Base-by-base conservation (phyloP, 2,113 vertebrate species). In the Phrynosoma platyrhinos region DNA sequence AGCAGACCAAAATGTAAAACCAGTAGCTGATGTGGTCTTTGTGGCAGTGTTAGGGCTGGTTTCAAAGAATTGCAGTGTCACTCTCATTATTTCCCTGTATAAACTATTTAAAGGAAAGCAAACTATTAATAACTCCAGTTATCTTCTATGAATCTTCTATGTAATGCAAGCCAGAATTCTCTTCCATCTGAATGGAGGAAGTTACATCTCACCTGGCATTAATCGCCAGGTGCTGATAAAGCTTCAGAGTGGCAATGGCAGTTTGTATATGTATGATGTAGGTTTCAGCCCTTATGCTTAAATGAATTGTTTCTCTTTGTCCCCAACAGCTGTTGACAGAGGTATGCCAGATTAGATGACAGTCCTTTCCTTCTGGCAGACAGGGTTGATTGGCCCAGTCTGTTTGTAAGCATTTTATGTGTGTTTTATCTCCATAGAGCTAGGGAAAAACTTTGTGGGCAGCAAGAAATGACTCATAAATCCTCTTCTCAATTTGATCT, bases 21-120 rank as follows among this genome's bases (percentile, higher is more conserved):
- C 86, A 91, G 86, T 69, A 86, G 79, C 83, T 92, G 83, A 32
- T 83, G 88, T 87, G 81, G 16, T 74, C 79, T 72, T 69, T 79
- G 83, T 0, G 32, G 90, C 68, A 86, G 72, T 89, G 52, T 91
- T 84, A 77, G 89, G 74, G 58, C 36, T 79, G 80, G 83, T 20
- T 13, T 79, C 87, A 91, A 53, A 23, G 30, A 92, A 20, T 8
- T 52, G 75, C 23, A 79, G 21, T n/a, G 62, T 75, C 20, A 55
- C 77, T 90, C 80, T 77, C 81, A 90, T 71, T 83, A 16, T 85
- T 66, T 87, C n/a, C 77, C 89, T 88, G 62, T 47, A 91, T 83
- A 74, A 83, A 80, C 47, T 21, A 14, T 84, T 9, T 81, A 2
- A 47, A 85, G 2, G 53, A 71, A 84, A 85, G 0, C 0, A 83